phyloP scores from a whole-genome alignment of 2,797 vertebrate species.

The Ctenopoma kingsleyae region DNA sequence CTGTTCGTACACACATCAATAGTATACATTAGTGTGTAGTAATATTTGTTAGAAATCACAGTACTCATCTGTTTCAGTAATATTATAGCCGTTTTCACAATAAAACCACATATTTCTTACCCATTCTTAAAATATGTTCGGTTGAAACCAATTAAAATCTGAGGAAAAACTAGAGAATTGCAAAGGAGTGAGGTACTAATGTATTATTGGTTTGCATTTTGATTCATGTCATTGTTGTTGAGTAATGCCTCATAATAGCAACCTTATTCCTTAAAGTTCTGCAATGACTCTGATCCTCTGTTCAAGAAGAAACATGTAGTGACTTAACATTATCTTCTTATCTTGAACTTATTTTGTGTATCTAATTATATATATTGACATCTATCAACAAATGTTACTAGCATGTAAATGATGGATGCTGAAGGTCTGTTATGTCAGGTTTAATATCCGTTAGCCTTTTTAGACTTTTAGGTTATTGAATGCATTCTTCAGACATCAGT shows the following conservation, averaged over 20 bases:
- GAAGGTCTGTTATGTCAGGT: constrained; percentile 21
- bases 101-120: background rate
- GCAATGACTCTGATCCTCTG: background rate
- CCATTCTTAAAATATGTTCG: background rate
- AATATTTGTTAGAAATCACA: background rate
- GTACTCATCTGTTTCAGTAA: background rate
- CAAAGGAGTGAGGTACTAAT: no score
- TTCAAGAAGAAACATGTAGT: background rate
- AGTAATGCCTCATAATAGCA: background rate
- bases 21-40: background rate
- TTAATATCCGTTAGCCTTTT: constrained; percentile 29
- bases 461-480: constrained; percentile 14
- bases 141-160: background rate
- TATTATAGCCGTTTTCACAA: background rate
- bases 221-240: no score
- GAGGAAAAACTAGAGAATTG: no score
- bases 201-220: no score
- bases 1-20: background rate
- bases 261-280: no score
- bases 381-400: no score
- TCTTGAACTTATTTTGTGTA: constrained; percentile 23
- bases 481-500: constrained; percentile 14
- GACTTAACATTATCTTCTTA: background rate
- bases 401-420: constrained; percentile 50
- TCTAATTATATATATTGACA: no score